These are phyloP conservation scores for Pangasius larnaudii DNA, from an alignment of 2,797 vertebrate species.

Conservation along the genomic window DNA sequence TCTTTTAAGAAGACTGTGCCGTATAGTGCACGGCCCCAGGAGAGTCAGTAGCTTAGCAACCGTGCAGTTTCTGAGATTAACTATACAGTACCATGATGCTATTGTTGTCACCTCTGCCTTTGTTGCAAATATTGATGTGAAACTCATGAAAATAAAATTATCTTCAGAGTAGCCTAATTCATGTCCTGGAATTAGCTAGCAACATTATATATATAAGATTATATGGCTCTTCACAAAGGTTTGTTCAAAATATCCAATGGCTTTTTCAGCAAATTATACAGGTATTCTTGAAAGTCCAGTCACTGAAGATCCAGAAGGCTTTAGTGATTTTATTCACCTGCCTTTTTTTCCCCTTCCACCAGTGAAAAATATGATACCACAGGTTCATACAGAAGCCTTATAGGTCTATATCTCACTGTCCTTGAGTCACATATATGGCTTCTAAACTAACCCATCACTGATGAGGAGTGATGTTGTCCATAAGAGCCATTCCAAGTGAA, in stretches of 20 bases:
- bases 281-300: constrained; percentile 6
- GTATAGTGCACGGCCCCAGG: constrained; percentile 85
- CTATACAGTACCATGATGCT: constrained; percentile 88
- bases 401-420: constrained; percentile 23
- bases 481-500: constrained; percentile 22
- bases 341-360: neutral
- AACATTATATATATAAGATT: neutral
- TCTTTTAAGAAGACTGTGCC: constrained; percentile 97
- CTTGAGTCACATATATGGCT: constrained; percentile 28
- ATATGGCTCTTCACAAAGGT: neutral
- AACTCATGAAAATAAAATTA: constrained; percentile 36
- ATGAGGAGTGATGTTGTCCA: constrained; percentile 29
- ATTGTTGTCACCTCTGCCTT: constrained; percentile 86
- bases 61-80: constrained; percentile 86
- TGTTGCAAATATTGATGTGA: constrained; percentile 78
- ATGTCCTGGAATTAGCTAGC: constrained; percentile 24
- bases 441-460: constrained; percentile 28
- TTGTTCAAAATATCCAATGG: neutral
- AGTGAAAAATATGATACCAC: constrained; percentile 24
- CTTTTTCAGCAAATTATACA: neutral
- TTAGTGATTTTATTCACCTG: constrained; percentile 33
- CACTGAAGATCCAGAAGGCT: neutral
- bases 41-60: constrained; percentile 89
- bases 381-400: constrained; percentile 17
- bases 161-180: constrained; percentile 15